These are phyloP conservation scores for Clarias platycephalus DNA, from an alignment of 2,797 vertebrate genomes.

Conservation along the genomic window DNA sequence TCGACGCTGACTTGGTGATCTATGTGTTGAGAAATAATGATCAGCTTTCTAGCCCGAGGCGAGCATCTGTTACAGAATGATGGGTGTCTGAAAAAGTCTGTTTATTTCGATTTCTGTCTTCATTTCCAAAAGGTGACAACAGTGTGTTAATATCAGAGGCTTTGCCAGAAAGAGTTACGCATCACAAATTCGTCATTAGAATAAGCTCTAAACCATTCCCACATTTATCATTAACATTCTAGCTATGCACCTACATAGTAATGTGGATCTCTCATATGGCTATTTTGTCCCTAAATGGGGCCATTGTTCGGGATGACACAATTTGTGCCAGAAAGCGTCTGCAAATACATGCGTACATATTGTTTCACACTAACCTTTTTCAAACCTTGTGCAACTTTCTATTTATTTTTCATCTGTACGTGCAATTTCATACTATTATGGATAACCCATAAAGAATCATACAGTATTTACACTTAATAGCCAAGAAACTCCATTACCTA, in stretches of 20 bases:
- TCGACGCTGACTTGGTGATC: conserved; percentile 51
- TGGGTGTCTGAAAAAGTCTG: conserved; percentile 14
- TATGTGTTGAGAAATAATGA: conserved; percentile 51
- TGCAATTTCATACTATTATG: background rate
- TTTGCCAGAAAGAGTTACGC: background rate
- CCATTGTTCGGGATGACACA: background rate
- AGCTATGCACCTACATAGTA: background rate
- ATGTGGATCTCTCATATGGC: too few species aligned
- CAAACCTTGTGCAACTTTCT: background rate
- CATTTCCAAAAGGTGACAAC: conserved; percentile 61
- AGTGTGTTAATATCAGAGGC: conserved; percentile 53
- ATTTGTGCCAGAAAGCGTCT: background rate
- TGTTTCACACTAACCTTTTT: background rate
- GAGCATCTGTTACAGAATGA: conserved; percentile 52
- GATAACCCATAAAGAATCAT: background rate
- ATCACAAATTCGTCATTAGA: background rate
- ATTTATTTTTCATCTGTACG: background rate
- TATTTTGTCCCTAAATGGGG: background rate
- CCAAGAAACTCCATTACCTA: background rate
- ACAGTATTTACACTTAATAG: background rate
- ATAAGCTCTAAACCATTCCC: background rate
- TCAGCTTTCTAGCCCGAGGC: conserved; percentile 40
- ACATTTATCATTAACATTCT: background rate
- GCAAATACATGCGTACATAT: background rate
- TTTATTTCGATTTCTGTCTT: conserved; percentile 16